These are phyloP conservation scores for Salmo trutta DNA, from an alignment of 2,797 vertebrate genomes.

Conservation along the genomic window DNA sequence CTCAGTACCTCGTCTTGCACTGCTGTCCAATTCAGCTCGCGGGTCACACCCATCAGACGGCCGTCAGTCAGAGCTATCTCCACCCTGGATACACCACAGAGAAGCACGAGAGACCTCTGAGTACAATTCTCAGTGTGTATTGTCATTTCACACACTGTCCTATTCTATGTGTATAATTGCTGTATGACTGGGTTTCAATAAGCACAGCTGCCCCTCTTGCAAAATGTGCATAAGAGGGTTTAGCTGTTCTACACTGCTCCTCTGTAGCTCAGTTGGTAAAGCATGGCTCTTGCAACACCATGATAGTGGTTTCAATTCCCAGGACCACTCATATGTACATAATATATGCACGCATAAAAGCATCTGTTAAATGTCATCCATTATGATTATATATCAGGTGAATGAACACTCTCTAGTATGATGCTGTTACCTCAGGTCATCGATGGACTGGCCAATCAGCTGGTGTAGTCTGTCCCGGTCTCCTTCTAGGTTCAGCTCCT, in stretches of 20 bases:
- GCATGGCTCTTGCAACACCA: too few relatives aligned
- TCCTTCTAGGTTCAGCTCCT: slow-evolving; percentile 63
- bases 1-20: slow-evolving; percentile 55
- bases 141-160: too few relatives aligned
- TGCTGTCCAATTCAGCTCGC: slow-evolving; percentile 66
- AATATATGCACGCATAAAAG: too few relatives aligned
- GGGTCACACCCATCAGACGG: slow-evolving; percentile 71
- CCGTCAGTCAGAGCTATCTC: slow-evolving; percentile 82
- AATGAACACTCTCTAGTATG: neutral
- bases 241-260: neutral
- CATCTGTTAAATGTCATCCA: too few relatives aligned
- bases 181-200: too few relatives aligned
- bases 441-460: slow-evolving; percentile 71
- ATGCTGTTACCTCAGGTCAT: slow-evolving; percentile 77
- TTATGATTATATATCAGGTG: neutral
- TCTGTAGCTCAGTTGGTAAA: too few relatives aligned
- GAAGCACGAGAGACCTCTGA: too few relatives aligned
- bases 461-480: slow-evolving; percentile 58
- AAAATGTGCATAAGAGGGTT: neutral
- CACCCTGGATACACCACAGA: slow-evolving; percentile 58
- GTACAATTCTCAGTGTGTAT: too few relatives aligned
- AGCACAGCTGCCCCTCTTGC: too few relatives aligned
- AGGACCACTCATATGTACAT: too few relatives aligned
- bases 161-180: too few relatives aligned
- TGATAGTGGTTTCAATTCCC: too few relatives aligned